Evolutionary conservation across 1,140 invertebrate species (phyloP), one percentile per base, ranked within the genome.

Genomic region (Monomorium pharaonis): DNA sequence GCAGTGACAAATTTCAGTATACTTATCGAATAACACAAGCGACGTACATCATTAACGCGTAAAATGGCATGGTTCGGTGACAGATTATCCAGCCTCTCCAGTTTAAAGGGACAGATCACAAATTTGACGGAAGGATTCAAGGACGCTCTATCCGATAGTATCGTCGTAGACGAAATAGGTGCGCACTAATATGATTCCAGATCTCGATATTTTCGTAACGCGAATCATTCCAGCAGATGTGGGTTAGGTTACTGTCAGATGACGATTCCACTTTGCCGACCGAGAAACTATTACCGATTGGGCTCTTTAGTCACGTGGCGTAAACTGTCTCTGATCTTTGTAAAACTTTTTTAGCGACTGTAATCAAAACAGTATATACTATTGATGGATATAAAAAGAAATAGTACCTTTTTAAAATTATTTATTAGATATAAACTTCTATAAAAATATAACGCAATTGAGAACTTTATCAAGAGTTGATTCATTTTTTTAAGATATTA

Each of bases 11-110:
- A 56, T 72, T 54, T n/a, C 69, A 30, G 54, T 44, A 3, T 67
- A 75, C 16, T 37, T 42, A 21, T 65, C 49, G 18, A 58, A 80
- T 65, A 21, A 70, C 62, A 63, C 33, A 12, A 30, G 33, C 56
- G 60, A 80, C 75, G 85, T 49, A 42, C 63, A 90, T 49, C 92
- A 92, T 94, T 90, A 92, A 94, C 94, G 93, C 94, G 94, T 92
- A 96, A 95, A 95, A 97, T 97, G 97, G 96, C 97, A 94, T 97
- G 97, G 97, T 95, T 98, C 84, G 97, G 97, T 91, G 96, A 97
- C 69, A 96, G 97, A 91, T 96, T 97, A 89, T 90, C 95, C 81
- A 97, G 97, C 94, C 95, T 97, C 84, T 97, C 96, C 92, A 96
- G 95, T 95, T 94, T 97, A 88, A 97, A 97, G 93, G 97, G 97